phyloP scores from a whole-genome alignment of 2,888 invertebrate species.

The Polymixis lichenea region DNA sequence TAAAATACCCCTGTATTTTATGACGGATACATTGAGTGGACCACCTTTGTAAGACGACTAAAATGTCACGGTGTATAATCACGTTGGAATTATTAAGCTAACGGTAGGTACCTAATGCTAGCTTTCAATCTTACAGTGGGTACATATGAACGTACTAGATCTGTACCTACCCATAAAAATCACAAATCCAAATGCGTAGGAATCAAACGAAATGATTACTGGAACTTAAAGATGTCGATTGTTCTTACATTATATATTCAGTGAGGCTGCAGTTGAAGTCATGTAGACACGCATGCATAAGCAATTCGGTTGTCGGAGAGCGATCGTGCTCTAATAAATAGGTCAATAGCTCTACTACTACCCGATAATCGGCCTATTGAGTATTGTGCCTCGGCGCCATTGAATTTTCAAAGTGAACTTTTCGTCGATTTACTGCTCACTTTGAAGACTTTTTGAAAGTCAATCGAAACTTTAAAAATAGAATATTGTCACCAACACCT shows the following conservation, averaged over 20 bases:
- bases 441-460: not conserved
- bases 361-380: slow-evolving; percentile 61
- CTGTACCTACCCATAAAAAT: not conserved
- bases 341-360: slow-evolving; percentile 82
- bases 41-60: too few relatives aligned
- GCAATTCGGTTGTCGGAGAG: slow-evolving; percentile 81
- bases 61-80: too few relatives aligned
- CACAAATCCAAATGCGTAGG: not conserved
- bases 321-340: slow-evolving; percentile 85
- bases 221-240: slow-evolving; percentile 68
- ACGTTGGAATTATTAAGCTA: not conserved
- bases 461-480: slow-evolving; percentile 1
- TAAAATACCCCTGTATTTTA: too few relatives aligned
- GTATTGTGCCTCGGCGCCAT: slow-evolving; percentile 55
- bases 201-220: slow-evolving; percentile 62
- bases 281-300: slow-evolving; percentile 87
- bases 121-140: not conserved
- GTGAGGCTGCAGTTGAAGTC: slow-evolving; percentile 81
- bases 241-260: slow-evolving; percentile 79
- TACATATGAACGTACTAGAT: not conserved
- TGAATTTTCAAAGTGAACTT: slow-evolving; percentile 56
- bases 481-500: slow-evolving; percentile 10
- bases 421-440: slow-evolving; percentile 42
- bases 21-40: too few relatives aligned
- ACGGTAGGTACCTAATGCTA: not conserved